Evolutionary conservation across 2,888 invertebrate genomes (phyloP).

Genomic region (Dynastes maya): DNA sequence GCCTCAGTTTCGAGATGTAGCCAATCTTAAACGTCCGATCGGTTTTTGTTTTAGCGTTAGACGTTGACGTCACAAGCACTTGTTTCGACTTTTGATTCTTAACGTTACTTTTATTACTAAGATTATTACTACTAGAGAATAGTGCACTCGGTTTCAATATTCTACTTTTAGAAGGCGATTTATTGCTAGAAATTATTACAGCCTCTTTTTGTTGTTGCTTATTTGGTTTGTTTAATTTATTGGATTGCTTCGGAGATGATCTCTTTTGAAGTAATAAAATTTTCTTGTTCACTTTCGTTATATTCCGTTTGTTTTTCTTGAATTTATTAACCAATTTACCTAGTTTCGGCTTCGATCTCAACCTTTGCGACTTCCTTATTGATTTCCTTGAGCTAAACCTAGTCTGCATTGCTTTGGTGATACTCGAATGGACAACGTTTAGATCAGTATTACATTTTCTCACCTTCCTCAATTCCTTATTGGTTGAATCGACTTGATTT

Average conservation of each 20-base stretch:
- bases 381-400: neutral
- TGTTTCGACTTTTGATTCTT: constrained; percentile 3
- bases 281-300: neutral
- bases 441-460: neutral
- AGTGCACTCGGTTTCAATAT: constrained; percentile 7
- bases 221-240: neutral
- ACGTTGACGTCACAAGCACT: constrained; percentile 14
- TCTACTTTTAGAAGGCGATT: constrained; percentile 4
- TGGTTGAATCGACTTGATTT: constrained; percentile 41
- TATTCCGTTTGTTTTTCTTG: neutral
- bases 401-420: neutral
- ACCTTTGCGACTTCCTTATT: constrained; percentile 5
- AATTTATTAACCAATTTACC: neutral
- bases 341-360: neutral
- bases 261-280: neutral
- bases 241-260: neutral
- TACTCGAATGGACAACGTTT: neutral
- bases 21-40: constrained; percentile 41
- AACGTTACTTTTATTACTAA: neutral
- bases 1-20: constrained; percentile 44
- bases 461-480: constrained; percentile 19
- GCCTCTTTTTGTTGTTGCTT: constrained; percentile 4
- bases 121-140: neutral
- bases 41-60: neutral
- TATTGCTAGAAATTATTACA: constrained; percentile 20